phyloP scores from a whole-genome alignment of 2,113 vertebrate species.

The Equus przewalskii region DNA sequence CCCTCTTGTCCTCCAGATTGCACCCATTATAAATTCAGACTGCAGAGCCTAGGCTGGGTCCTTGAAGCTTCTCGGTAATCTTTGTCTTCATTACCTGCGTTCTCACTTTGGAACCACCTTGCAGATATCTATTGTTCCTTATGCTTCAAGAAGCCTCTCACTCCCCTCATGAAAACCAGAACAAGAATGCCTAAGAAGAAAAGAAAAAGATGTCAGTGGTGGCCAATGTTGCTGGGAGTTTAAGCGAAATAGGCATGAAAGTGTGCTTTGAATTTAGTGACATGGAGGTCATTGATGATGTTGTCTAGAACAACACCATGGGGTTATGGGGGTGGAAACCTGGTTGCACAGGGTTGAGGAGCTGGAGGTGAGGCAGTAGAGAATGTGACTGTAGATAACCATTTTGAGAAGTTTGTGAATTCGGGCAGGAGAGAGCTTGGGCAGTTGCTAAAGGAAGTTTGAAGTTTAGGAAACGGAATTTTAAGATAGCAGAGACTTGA shows the following conservation, averaged over 20 bases:
- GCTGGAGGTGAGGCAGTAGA: background rate
- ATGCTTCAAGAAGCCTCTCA: background rate
- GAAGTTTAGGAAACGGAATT: background rate
- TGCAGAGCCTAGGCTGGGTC: background rate
- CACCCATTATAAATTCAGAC: background rate
- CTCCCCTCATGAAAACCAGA: background rate
- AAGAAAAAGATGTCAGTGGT: background rate
- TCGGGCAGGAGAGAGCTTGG: background rate
- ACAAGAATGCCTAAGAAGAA: background rate
- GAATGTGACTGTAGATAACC: background rate
- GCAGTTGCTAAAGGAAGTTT: background rate
- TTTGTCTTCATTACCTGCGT: background rate
- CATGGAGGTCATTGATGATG: background rate
- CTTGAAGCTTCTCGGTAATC: background rate
- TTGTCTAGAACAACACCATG: background rate
- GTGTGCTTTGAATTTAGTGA: background rate
- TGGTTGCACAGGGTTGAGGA: background rate
- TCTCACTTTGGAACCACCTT: background rate
- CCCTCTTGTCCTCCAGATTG: background rate
- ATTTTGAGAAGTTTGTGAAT: background rate
- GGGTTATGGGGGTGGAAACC: background rate
- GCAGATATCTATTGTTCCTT: background rate
- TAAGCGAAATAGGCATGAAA: background rate
- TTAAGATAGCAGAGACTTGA: background rate
- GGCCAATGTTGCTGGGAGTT: background rate